These are phyloP conservation scores for Leistus spinibarbis DNA, from an alignment of 2,888 invertebrate genomes.

Conservation along the genomic window DNA sequence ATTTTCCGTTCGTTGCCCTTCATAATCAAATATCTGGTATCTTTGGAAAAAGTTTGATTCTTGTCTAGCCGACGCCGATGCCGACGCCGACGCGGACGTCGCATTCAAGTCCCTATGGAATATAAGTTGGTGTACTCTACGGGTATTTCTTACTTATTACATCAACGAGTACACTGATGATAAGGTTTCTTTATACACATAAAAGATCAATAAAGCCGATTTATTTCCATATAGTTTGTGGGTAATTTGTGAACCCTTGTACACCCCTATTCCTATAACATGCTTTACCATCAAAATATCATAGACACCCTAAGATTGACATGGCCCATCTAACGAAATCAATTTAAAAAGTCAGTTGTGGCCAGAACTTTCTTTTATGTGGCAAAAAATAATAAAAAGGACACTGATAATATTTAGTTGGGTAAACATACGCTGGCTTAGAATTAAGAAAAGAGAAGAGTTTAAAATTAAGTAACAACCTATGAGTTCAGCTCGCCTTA, in stretches of 20 bases:
- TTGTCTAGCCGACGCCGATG: slow-evolving; percentile 18
- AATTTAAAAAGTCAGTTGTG: no score
- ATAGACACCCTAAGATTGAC: no score
- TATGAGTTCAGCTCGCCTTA: no score
- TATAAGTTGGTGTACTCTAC: slow-evolving; percentile 7
- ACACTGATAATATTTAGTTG: no score
- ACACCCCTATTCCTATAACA: no score
- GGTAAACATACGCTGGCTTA: no score
- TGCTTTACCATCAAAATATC: no score
- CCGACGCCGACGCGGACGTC: background rate
- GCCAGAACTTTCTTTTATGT: no score
- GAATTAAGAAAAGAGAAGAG: no score
- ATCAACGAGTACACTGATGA: slow-evolving; percentile 3
- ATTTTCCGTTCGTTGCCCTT: slow-evolving; percentile 27
- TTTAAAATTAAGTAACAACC: no score
- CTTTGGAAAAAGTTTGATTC: slow-evolving; percentile 14
- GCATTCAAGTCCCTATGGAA: slow-evolving; percentile 15
- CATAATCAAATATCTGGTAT: slow-evolving; percentile 31
- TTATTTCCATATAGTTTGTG: background rate
- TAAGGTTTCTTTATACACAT: slow-evolving; percentile 3
- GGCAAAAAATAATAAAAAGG: no score
- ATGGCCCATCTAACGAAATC: no score
- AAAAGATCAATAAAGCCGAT: slow-evolving; percentile 5
- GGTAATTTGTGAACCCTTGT: background rate
- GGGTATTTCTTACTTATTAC: slow-evolving; percentile 31